Conservation (phyloP, 2,113 vertebrate species). For the Microtus oregoni region DNA sequence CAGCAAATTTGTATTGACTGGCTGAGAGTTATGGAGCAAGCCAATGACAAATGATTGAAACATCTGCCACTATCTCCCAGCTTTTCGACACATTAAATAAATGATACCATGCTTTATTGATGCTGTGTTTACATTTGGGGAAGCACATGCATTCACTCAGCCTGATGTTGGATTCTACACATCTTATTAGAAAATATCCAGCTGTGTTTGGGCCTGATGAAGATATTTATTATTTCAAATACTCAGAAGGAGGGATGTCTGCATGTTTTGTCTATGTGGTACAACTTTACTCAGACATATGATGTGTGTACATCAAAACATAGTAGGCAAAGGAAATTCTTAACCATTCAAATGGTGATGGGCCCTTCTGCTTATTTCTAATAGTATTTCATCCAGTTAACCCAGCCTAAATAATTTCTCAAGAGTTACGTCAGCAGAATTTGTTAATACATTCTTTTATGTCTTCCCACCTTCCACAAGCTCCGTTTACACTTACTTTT, state of each 20-base stretch:
- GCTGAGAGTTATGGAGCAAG: not conserved
- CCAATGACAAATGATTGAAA: constrained; percentile 50
- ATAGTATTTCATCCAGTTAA: constrained; percentile 38
- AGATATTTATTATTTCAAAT: constrained; percentile 79
- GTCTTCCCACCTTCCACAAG: constrained; percentile 66
- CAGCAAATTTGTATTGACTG: not conserved
- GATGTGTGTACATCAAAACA: constrained; percentile 39
- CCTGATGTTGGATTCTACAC: constrained; percentile 30
- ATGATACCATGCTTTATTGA: constrained; percentile 9
- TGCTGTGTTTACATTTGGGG: constrained; percentile 36
- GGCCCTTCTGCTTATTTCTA: constrained; percentile 64
- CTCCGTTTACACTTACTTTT: constrained; percentile 23
- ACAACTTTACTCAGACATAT: constrained; percentile 30
- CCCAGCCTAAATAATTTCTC: constrained; percentile 68
- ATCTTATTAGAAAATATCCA: constrained; percentile 76
- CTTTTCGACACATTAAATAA: constrained; percentile 43
- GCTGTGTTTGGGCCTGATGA: constrained; percentile 74
- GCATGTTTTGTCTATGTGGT: constrained; percentile 60
- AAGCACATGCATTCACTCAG: not conserved
- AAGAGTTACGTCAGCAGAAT: constrained; percentile 62
- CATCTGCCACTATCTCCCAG: constrained; percentile 36
- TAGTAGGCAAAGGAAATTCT: constrained; percentile 7
- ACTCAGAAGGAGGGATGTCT: constrained; percentile 44
- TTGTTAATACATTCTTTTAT: constrained; percentile 65
- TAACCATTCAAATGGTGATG: constrained; percentile 48